Percentiles rank a stretch among this genome's conserved stretches.
phyloP scores from a whole-genome alignment of 2,888 invertebrate genomes.

The Cephalotes varians region DNA sequence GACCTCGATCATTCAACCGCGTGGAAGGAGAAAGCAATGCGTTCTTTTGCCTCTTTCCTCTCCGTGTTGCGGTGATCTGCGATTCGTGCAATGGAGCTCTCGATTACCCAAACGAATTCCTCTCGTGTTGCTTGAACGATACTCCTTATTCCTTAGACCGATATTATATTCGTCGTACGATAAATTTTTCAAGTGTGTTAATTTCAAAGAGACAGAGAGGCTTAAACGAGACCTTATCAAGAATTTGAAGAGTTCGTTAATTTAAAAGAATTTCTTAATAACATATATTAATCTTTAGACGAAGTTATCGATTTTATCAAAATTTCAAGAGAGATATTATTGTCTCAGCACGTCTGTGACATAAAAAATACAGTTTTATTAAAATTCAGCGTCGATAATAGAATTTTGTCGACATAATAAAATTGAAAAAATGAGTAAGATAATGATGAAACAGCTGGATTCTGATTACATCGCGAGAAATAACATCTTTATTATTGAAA shows the following conservation, averaged over 20 bases:
- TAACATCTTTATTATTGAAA: not conserved
- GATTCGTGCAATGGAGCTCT: not conserved
- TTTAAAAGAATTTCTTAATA: not conserved
- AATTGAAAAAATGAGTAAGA: not conserved
- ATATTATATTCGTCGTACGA: no score
- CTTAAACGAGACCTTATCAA: not conserved
- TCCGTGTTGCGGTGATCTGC: not conserved
- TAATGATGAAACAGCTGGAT: not conserved
- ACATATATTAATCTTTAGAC: not conserved
- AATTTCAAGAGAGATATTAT: not conserved
- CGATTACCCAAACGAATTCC: not conserved
- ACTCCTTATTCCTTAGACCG: not conserved
- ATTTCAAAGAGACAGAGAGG: not conserved
- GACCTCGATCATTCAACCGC: conserved; percentile 33
- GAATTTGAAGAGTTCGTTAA: not conserved
- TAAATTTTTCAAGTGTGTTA: no score
- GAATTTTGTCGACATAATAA: not conserved
- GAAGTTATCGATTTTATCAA: not conserved
- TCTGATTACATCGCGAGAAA: not conserved
- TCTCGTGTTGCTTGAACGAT: not conserved
- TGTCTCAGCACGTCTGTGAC: not conserved
- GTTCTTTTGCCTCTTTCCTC: not conserved
- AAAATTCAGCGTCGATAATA: not conserved
- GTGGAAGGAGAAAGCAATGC: conserved; percentile 35
- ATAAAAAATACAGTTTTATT: not conserved